These are phyloP conservation scores for Nematopogon swammerdamellus DNA, from an alignment of 2,888 invertebrate species.

Conservation along the genomic window DNA sequence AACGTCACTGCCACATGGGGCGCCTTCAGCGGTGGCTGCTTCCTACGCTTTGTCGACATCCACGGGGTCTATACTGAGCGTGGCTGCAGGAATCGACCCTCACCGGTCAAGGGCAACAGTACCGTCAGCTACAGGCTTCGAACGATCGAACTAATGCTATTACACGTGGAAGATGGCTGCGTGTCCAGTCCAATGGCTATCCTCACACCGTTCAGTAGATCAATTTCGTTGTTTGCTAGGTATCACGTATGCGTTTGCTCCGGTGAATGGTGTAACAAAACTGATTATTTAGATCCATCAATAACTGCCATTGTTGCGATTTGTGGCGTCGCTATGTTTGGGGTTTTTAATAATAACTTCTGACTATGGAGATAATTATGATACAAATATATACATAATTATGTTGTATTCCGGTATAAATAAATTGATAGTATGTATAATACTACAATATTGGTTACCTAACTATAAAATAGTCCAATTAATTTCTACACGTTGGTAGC, in stretches of 20 bases:
- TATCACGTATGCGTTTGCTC: not conserved
- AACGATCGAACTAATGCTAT: not conserved
- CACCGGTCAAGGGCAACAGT: not conserved
- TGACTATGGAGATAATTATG: too few species aligned
- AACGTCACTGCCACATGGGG: too few species aligned
- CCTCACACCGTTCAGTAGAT: not conserved
- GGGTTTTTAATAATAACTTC: too few species aligned
- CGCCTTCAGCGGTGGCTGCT: not conserved
- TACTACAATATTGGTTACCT: too few species aligned
- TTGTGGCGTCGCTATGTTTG: too few species aligned
- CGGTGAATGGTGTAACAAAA: not conserved
- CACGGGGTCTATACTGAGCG: not conserved
- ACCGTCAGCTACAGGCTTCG: not conserved
- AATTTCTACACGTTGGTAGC: too few species aligned
- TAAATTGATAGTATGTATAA: too few species aligned
- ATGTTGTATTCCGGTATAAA: too few species aligned
- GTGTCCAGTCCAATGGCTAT: not conserved
- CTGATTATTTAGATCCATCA: too few species aligned
- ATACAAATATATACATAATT: too few species aligned
- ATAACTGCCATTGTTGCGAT: too few species aligned
- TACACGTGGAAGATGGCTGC: not conserved
- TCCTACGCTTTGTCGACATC: not conserved
- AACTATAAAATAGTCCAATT: too few species aligned
- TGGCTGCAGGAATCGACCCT: not conserved
- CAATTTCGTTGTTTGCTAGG: not conserved